Base-by-base conservation (phyloP, 2,888 invertebrate genomes). In the Cephus rjabovi region DNA sequence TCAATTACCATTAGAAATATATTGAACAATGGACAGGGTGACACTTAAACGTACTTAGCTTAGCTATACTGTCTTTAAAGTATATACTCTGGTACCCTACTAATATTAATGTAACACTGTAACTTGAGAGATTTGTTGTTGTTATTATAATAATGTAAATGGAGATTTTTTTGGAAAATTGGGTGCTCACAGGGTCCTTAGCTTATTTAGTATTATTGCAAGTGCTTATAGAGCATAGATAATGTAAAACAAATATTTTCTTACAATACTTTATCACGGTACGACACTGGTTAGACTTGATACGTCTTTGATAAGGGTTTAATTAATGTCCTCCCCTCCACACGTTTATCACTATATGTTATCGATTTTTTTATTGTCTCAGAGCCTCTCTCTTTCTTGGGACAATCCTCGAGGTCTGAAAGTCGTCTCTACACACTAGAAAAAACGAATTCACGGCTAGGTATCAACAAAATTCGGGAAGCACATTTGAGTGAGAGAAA, bases 141-240 rank as follows among this genome's bases (percentile, higher is more conserved):
- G 75, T 33, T 70, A 40, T 77, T 40, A 75, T 77, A 12, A 69
- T 35, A 30, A 33, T 56, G 31, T 15, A 31, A 71, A 33, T 34
- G 9, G 40, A 40, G 40, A 56, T 56, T 56, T 56, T 56, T 56
- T 56, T 56, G 4, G 6, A n/a, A 30, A 31, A 30, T 34, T 12
- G 31, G 71, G 71, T 71, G n/a, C 30, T 71, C 31, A 71, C 15
- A 11, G n/a, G 70, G 2, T 56, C 23, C 23, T 56, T 23, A 56
- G 40, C 40, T 56, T 56, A 56, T 56, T 56, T 56, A 56, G 40
- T 56, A 56, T 56, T 23, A 56, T 56, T 56, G 23, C 23, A 56
- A 56, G 23, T 56, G 40, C 40, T 56, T 56, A 56, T 56, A 23
- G 23, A 56, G 40, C 40, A 23, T 56, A 56, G 40, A 23, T 23